Base-by-base conservation (phyloP, 2,113 vertebrate genomes). In the Passer montanus region DNA sequence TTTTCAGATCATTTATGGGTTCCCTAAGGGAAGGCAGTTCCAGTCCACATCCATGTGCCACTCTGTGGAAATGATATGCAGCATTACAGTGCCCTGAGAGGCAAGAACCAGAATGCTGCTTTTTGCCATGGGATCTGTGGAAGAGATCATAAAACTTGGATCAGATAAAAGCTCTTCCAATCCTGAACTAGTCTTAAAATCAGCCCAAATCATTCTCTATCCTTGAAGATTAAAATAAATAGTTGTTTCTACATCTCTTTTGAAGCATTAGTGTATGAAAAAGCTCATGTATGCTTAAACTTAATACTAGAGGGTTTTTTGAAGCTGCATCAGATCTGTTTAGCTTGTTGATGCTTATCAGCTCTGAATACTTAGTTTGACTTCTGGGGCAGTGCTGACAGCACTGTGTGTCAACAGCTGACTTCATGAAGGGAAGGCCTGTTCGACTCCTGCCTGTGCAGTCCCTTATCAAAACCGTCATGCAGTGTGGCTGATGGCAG, bases 171-270 rank as follows among this genome's bases (percentile, higher is more conserved):
- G 50, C 50, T 76, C 70, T 87, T 75, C 21, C 21, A 24, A 8
- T 88, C 70, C 68, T 64, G n/a, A 86, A 35, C 50, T n/a, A 49
- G 43, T 46, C 52, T 82, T 82, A 75, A 91, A 94, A 66, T 53
- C 47, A 53, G 10, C 13, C 41, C 18, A 73, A 84, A 41, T 44
- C 6, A 27, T 79, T 85, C 52, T 81, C 87, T 62, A 64, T 80
- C 27, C 46, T 68, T 80, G 49, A 59, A 33, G 26, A 44, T 64
- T 35, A 49, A 84, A 88, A 83, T 18, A 60, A 82, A 15, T 13
- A 68, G 28, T 59, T n/a, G 6, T 53, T 92, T 90, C 43, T 83
- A 30, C 26, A 23, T 49, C 28, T 74, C 35, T 78, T 63, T 47
- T 58, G 56, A 62, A 80, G 33, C 35, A 46, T 66, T 88, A 37